phyloP scores from a whole-genome alignment of 2,888 invertebrate genomes.

The Lasioglossum zephyrum region DNA sequence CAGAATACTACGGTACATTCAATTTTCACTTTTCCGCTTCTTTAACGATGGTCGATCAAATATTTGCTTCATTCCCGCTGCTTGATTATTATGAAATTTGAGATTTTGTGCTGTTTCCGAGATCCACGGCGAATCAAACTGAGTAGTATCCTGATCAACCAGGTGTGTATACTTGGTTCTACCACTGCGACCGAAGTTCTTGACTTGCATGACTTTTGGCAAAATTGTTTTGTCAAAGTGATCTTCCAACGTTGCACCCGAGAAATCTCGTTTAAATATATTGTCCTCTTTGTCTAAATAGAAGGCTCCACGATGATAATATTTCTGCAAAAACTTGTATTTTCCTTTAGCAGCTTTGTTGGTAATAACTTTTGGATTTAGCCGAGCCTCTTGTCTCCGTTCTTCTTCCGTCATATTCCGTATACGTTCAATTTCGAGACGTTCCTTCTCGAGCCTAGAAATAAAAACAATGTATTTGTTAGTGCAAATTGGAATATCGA shows the following conservation, averaged over 20 bases:
- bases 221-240: slow-evolving; percentile 99
- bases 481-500: neutral
- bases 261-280: slow-evolving; percentile 96
- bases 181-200: slow-evolving; percentile 99
- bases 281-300: slow-evolving; percentile 97
- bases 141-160: slow-evolving; percentile 99
- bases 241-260: slow-evolving; percentile 98
- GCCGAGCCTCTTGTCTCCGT: slow-evolving; percentile 92
- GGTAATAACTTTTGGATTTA: slow-evolving; percentile 96
- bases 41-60: slow-evolving; percentile 94
- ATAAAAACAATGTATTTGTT: slow-evolving; percentile 4
- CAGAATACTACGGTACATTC: neutral
- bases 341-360: slow-evolving; percentile 99
- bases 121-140: slow-evolving; percentile 99
- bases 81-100: slow-evolving; percentile 94
- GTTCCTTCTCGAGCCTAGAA: slow-evolving; percentile 93
- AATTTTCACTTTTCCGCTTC: slow-evolving; percentile 83
- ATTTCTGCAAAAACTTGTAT: slow-evolving; percentile 99
- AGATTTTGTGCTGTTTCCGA: slow-evolving; percentile 95
- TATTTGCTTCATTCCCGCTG: slow-evolving; percentile 96
- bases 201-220: slow-evolving; percentile 99
- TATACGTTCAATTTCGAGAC: slow-evolving; percentile 94
- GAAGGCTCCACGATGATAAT: slow-evolving; percentile 99
- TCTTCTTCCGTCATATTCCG: slow-evolving; percentile 99
- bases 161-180: slow-evolving; percentile 99